These are phyloP conservation scores for Hemicrepidius hirtus DNA, from an alignment of 2,888 invertebrate species.

Conservation along the genomic window DNA sequence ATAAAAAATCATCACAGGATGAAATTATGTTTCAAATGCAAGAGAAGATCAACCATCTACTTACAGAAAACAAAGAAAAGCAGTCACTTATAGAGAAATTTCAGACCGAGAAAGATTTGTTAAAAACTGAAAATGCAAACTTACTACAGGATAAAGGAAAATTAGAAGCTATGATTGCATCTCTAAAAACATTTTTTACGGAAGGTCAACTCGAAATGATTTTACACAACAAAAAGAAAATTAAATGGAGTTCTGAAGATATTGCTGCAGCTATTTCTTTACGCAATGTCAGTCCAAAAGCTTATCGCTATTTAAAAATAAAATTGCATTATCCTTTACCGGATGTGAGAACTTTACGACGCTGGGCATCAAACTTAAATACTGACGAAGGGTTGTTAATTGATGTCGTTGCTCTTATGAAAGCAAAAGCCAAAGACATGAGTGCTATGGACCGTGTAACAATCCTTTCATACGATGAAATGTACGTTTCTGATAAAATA, in stretches of 20 bases:
- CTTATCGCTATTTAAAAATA: constrained; percentile 23
- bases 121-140: background rate
- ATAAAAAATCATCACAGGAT: constrained; percentile 9
- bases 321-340: constrained; percentile 47
- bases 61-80: background rate
- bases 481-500: constrained; percentile 6
- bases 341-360: constrained; percentile 46
- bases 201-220: background rate
- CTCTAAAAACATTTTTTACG: background rate
- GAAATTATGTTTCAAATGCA: constrained; percentile 2
- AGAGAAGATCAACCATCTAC: background rate
- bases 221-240: background rate
- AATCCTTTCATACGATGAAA: background rate
- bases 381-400: constrained; percentile 50
- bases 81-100: background rate
- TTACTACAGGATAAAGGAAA: background rate
- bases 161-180: background rate
- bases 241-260: constrained; percentile 27
- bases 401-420: constrained; percentile 53
- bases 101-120: background rate
- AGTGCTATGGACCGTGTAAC: constrained; percentile 1
- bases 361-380: constrained; percentile 50
- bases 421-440: constrained; percentile 36
- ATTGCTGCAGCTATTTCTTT: constrained; percentile 39
- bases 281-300: constrained; percentile 33